phyloP scores from a whole-genome alignment of 1,140 invertebrate genomes.

The Ostrea denselamellosa region DNA sequence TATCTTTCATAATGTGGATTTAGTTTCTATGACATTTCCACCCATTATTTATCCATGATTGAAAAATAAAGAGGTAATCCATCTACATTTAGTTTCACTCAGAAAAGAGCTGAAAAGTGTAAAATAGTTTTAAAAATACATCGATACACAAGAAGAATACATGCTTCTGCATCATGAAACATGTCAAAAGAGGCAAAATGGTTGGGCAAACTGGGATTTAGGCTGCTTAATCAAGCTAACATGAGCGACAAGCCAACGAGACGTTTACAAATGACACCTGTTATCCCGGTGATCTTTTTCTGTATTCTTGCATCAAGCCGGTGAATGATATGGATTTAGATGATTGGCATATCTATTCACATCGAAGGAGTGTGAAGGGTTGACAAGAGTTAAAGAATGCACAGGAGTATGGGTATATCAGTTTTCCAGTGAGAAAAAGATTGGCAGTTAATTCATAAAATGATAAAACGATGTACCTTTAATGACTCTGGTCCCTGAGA shows the following conservation, averaged over 20 bases:
- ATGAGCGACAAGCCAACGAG: slow-evolving; percentile 5
- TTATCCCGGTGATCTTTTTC: neutral
- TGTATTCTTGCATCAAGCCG: neutral
- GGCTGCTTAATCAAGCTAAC: slow-evolving; percentile 5
- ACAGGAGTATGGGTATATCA: neutral
- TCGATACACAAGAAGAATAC: neutral
- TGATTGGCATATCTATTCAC: slow-evolving; percentile 35
- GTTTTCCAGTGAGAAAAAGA: slow-evolving; percentile 10
- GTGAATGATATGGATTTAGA: slow-evolving; percentile 24
- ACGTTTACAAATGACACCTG: slow-evolving; percentile 32
- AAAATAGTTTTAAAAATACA: neutral
- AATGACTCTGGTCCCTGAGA: slow-evolving; percentile 21
- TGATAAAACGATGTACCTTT: slow-evolving; percentile 1
- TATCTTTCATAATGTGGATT: neutral
- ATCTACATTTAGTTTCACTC: neutral
- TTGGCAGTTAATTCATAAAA: slow-evolving; percentile 11
- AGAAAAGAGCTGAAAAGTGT: slow-evolving; percentile 22
- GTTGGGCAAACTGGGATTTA: neutral
- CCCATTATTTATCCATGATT: neutral
- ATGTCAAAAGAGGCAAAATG: slow-evolving; percentile 13
- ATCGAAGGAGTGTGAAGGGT: neutral
- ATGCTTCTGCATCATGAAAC: slow-evolving; percentile 7
- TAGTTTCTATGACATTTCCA: neutral
- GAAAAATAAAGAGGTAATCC: neutral
- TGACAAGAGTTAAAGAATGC: slow-evolving; percentile 33